A percentile compares a stretch with the other conserved stretches of the same genome.
Evolutionary conservation across 2,797 vertebrate species (phyloP).

Genomic region (Platalea minor): DNA sequence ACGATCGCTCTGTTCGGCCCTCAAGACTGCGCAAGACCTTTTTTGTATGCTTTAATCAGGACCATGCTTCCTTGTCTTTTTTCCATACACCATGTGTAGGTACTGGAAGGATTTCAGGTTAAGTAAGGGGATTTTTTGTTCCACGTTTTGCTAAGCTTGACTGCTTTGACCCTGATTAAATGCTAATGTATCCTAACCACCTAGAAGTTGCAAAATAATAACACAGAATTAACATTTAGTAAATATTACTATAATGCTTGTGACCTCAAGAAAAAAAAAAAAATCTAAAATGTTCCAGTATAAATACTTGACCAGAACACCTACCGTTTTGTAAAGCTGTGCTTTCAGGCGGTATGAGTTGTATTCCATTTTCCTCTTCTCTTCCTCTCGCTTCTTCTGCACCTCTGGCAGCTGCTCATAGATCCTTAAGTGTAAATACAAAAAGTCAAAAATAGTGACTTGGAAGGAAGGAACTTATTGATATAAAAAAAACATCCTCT

Average conservation of each 20-base stretch:
- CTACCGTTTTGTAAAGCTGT: constrained; percentile 87
- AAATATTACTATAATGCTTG: background rate
- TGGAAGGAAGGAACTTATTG: background rate
- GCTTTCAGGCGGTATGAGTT: constrained; percentile 84
- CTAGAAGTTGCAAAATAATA: background rate
- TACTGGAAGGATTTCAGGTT: background rate
- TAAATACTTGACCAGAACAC: background rate
- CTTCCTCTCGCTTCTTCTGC: constrained; percentile 81
- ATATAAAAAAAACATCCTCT: no score
- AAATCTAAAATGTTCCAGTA: background rate
- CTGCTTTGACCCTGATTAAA: background rate
- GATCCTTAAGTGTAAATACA: constrained; percentile 73
- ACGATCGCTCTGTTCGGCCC: background rate
- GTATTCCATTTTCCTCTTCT: constrained; percentile 82
- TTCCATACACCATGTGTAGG: background rate
- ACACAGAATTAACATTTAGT: background rate
- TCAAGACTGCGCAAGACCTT: background rate
- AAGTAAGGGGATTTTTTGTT: background rate
- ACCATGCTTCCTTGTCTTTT: background rate
- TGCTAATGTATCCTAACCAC: background rate
- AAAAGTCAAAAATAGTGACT: background rate
- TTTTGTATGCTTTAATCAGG: background rate
- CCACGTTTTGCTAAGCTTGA: background rate
- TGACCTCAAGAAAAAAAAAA: background rate
- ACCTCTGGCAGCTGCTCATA: constrained; percentile 93